Evolutionary conservation across 2,797 vertebrate genomes (phyloP), one percentile per base, ranked within the genome.

Genomic region (Cynodonichthys magdalenae): DNA sequence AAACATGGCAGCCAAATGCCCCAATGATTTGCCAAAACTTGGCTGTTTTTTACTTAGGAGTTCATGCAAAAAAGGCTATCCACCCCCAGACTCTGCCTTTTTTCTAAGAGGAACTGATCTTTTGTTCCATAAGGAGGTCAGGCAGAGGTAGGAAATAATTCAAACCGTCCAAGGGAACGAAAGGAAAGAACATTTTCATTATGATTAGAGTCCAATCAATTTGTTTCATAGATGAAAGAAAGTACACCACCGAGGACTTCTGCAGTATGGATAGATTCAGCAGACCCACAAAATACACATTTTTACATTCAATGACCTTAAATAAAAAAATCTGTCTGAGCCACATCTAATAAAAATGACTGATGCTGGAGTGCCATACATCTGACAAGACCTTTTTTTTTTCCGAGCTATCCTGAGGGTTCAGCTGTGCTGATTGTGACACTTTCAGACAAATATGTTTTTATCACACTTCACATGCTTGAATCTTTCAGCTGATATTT

Each of bases 401-500:
- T 29, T 9, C 53, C 41, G 27, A 55, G 65, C 53, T 75, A 71
- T 82, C 77, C 80, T 77, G 24, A 74, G 81, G 85, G 66, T 52
- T 36, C 80, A 81, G 81, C 78, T 67, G 75, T 76, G 74, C 80
- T 77, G 82, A 83, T 74, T 71, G 63, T 85, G 89, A 89, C 77
- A 84, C 80, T 77, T 74, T 77, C 63, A 81, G 82, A 87, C 82
- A 85, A 82, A 90, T 83, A 79, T 80, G 76, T 86, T 89, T 87
- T 85, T 74, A 85, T 89, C 78, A 83, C 63, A 75, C 89, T 85
- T 86, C 81, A 79, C 76, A 79, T 65, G 75, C 66, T 73, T 55
- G 63, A 74, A 75, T 84, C 79, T 82, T 80, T 84, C 66, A 63
- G 56, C 68, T 90, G 87, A 82, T 89, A 91, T 92, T 90, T 91